Conservation (phyloP, 2,888 invertebrate genomes). For the Macrosoma leucophasiata region DNA sequence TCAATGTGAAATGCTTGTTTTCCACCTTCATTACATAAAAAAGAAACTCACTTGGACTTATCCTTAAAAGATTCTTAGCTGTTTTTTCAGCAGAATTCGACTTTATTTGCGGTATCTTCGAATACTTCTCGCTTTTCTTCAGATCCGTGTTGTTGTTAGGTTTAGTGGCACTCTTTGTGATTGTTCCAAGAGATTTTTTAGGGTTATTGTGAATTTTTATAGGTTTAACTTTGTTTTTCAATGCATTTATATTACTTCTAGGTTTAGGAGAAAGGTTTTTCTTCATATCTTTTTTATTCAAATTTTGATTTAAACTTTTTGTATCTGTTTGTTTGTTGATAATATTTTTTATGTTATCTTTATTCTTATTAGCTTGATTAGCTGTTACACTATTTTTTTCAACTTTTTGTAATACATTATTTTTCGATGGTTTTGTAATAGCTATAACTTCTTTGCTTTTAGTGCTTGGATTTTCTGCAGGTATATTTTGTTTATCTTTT, state of each 20-base stretch:
- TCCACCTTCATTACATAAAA: no score
- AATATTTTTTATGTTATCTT: constrained; percentile 5
- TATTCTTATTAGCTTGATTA: background rate
- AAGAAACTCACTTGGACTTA: constrained; percentile 56
- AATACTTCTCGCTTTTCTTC: constrained; percentile 5
- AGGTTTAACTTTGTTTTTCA: no score
- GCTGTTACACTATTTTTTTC: background rate
- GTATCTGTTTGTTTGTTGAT: background rate
- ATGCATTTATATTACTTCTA: no score
- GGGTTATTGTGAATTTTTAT: no score
- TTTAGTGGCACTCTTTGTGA: background rate
- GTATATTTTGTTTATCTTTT: no score
- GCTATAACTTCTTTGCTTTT: no score
- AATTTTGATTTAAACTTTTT: background rate
- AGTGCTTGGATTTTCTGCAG: no score
- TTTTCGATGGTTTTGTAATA: no score
- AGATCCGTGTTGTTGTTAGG: no score
- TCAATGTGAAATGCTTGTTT: no score
- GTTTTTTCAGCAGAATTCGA: constrained; percentile 13
- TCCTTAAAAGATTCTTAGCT: constrained; percentile 33
- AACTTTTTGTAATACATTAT: no score
- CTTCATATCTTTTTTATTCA: background rate
- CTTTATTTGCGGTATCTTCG: constrained; percentile 43
- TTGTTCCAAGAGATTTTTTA: background rate
- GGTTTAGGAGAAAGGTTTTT: no score